Evolutionary conservation across 2,113 vertebrate genomes (phyloP).

Genomic region (Pheucticus melanocephalus): DNA sequence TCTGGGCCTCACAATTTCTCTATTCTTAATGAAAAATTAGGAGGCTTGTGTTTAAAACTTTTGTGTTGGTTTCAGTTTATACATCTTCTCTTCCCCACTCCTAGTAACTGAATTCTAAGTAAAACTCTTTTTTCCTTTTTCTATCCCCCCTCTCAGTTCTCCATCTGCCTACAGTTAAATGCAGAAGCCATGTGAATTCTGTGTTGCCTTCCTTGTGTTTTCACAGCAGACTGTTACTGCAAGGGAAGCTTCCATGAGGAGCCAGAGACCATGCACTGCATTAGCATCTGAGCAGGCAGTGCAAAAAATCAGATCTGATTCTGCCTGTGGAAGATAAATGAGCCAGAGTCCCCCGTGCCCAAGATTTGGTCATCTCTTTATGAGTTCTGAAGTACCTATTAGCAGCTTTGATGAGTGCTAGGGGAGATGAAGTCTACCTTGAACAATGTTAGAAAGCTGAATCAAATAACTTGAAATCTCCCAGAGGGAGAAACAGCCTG

Average conservation of each 20-base stretch:
- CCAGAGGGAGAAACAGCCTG: conserved; percentile 73
- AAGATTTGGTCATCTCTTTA: conserved; percentile 82
- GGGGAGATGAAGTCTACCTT: conserved; percentile 81
- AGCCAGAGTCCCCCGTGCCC: conserved; percentile 72
- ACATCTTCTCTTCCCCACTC: neutral
- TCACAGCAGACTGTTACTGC: conserved; percentile 22
- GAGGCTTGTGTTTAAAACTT: neutral
- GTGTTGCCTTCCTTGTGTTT: neutral
- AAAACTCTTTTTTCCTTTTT: neutral
- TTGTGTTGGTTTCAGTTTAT: neutral
- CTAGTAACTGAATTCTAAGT: neutral
- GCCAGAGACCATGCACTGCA: conserved; percentile 44
- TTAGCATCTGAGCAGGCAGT: conserved; percentile 68
- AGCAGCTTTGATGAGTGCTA: conserved; percentile 81
- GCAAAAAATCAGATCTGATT: conserved; percentile 80
- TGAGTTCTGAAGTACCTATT: conserved; percentile 84
- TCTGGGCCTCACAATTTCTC: neutral
- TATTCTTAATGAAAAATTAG: neutral
- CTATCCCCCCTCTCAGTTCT: neutral
- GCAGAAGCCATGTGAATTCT: neutral
- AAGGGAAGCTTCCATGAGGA: conserved; percentile 46
- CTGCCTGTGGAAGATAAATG: conserved; percentile 80
- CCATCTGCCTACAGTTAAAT: neutral
- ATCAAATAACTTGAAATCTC: conserved; percentile 76
- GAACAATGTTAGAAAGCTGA: conserved; percentile 79